Evolutionary conservation across 2,888 invertebrate species (phyloP).

Genomic region (Fragum whitleyi): DNA sequence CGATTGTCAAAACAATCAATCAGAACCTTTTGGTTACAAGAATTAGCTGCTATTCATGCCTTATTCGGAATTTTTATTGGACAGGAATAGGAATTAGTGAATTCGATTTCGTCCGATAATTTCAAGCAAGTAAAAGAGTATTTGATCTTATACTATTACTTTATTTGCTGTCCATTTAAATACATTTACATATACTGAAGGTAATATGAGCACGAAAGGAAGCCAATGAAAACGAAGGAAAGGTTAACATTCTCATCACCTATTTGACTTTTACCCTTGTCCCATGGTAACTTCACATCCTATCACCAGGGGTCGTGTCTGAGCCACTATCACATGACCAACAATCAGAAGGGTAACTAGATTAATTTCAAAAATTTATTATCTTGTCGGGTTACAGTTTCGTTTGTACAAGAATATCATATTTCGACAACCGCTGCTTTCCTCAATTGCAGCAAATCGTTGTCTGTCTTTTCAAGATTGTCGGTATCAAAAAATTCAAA

Average conservation of each 20-base stretch:
- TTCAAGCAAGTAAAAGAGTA: too few relatives aligned
- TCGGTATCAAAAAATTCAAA: not conserved
- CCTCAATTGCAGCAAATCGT: slow-evolving; percentile 20
- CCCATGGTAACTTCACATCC: slow-evolving; percentile 35
- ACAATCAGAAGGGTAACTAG: slow-evolving; percentile 44
- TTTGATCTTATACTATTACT: too few relatives aligned
- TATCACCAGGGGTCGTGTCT: slow-evolving; percentile 43
- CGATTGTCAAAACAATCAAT: slow-evolving; percentile 39
- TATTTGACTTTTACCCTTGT: slow-evolving; percentile 49
- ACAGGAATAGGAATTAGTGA: too few relatives aligned
- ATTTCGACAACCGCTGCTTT: slow-evolving; percentile 26
- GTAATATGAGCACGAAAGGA: too few relatives aligned
- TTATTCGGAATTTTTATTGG: too few relatives aligned
- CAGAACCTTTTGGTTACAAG: slow-evolving; percentile 10
- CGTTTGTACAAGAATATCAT: slow-evolving; percentile 46
- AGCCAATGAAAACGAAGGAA: not conserved
- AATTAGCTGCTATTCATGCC: too few relatives aligned
- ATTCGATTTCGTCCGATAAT: too few relatives aligned
- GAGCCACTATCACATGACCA: slow-evolving; percentile 49
- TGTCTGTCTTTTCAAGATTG: slow-evolving; percentile 9
- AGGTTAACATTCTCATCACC: slow-evolving; percentile 56
- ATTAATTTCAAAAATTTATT: slow-evolving; percentile 44
- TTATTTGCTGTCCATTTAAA: too few relatives aligned
- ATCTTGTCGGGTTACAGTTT: slow-evolving; percentile 37
- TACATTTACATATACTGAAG: too few relatives aligned